A percentile compares a stretch with the other conserved stretches of the same genome.
These are phyloP conservation scores for Heliconius ismenius DNA, from an alignment of 2,888 invertebrate species.

Conservation along the genomic window DNA sequence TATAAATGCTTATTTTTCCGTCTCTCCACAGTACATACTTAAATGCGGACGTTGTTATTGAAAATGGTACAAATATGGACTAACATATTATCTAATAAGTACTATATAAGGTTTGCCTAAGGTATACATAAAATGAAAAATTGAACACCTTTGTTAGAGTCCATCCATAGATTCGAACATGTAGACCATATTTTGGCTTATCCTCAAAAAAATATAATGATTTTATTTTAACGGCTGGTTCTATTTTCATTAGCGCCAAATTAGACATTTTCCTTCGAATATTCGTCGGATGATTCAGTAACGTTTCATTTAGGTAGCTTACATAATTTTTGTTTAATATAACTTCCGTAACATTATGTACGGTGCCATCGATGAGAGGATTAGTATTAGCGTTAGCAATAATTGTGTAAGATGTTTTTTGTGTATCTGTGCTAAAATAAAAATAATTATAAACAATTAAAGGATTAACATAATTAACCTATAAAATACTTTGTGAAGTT, in stretches of 20 bases:
- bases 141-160: constrained; percentile 49
- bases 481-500: neutral
- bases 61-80: no score
- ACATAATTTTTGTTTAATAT: constrained; percentile 41
- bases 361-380: constrained; percentile 55
- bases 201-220: constrained; percentile 35
- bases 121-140: neutral
- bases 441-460: neutral
- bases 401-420: constrained; percentile 51
- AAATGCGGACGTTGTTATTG: no score
- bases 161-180: constrained; percentile 56
- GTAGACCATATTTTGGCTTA: constrained; percentile 19
- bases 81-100: no score
- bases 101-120: neutral
- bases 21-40: no score
- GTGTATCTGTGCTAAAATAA: constrained; percentile 16
- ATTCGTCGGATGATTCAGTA: neutral
- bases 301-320: neutral
- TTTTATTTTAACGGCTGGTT: constrained; percentile 42
- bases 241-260: constrained; percentile 48
- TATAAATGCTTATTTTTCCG: no score
- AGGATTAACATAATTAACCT: neutral
- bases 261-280: neutral
- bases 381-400: constrained; percentile 51
- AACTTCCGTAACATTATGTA: constrained; percentile 52